Evolutionary conservation across 2,113 vertebrate genomes (phyloP).

Genomic region (Accipiter virgatus): DNA sequence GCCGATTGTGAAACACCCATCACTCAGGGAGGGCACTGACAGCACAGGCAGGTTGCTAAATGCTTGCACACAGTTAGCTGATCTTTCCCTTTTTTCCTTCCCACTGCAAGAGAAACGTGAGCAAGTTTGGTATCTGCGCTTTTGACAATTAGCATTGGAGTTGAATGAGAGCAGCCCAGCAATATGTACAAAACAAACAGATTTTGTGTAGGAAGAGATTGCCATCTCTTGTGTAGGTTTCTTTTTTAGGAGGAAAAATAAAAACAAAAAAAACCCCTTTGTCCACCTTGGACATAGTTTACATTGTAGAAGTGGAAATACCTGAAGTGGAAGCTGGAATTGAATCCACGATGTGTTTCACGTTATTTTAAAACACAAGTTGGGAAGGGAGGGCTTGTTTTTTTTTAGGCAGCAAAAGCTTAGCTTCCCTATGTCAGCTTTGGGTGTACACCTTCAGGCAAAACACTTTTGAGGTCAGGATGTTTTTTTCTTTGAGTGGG

Average conservation of each 20-base stretch:
- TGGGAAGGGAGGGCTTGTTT: background rate
- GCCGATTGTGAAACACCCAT: conserved; percentile 62
- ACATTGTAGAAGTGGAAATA: conserved; percentile 19
- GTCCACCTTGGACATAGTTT: background rate
- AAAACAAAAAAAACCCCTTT: background rate
- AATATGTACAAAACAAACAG: background rate
- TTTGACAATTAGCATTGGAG: conserved; percentile 49
- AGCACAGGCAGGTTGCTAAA: conserved; percentile 56
- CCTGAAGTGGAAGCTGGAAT: conserved; percentile 4
- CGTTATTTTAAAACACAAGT: background rate
- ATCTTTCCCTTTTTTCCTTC: background rate
- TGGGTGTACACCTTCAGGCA: background rate
- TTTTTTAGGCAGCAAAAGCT: background rate
- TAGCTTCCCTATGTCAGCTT: background rate
- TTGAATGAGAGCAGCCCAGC: conserved; percentile 27
- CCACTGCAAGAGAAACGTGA: conserved; percentile 10
- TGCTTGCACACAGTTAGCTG: background rate
- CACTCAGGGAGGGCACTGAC: conserved; percentile 19
- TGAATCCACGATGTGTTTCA: background rate
- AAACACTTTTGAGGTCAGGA: background rate
- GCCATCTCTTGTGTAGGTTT: conserved; percentile 19
- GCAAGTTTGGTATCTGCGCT: conserved; percentile 36
- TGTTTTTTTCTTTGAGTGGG: background rate
- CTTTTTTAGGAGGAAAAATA: conserved; percentile 21
- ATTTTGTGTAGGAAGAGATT: conserved; percentile 19